Percentiles rank a stretch among this genome's conserved stretches.
phyloP scores from a whole-genome alignment of 2,888 invertebrate genomes.

The Acanthopleura granulata region DNA sequence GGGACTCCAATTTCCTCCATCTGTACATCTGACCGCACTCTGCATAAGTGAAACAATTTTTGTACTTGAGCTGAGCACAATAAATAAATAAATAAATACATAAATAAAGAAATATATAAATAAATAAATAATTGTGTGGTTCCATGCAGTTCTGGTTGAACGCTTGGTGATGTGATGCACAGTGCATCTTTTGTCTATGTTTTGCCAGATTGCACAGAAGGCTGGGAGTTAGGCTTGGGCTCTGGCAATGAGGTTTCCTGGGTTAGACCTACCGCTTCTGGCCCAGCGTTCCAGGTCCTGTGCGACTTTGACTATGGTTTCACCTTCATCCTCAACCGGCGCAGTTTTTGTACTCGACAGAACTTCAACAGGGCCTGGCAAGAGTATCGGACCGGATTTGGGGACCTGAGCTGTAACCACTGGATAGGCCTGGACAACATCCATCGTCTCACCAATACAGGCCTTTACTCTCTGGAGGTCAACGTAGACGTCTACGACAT shows the following conservation, averaged over 20 bases:
- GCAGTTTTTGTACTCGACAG: no score
- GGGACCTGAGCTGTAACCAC: not conserved
- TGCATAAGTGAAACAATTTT: no score
- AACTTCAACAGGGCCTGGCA: not conserved
- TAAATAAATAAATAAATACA: no score
- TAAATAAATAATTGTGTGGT: no score
- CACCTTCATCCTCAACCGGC: not conserved
- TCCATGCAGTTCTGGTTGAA: no score
- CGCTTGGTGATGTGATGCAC: no score
- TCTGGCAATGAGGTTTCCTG: not conserved
- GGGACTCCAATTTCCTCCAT: no score
- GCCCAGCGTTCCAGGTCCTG: not conserved
- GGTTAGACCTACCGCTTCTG: not conserved
- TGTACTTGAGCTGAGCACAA: no score
- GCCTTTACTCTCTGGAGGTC: not conserved
- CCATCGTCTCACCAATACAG: not conserved
- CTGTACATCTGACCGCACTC: no score
- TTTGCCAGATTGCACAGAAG: not conserved
- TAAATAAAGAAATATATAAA: no score
- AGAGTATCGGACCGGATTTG: not conserved
- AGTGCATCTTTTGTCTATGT: no score
- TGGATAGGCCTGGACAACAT: slow-evolving; percentile 11
- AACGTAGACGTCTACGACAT: not conserved
- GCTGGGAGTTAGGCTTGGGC: not conserved
- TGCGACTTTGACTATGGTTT: slow-evolving; percentile 11